A percentile compares a stretch with the other conserved stretches of the same genome.
Evolutionary conservation across 2,888 invertebrate genomes (phyloP).

Genomic region (Drosophila picticornis): DNA sequence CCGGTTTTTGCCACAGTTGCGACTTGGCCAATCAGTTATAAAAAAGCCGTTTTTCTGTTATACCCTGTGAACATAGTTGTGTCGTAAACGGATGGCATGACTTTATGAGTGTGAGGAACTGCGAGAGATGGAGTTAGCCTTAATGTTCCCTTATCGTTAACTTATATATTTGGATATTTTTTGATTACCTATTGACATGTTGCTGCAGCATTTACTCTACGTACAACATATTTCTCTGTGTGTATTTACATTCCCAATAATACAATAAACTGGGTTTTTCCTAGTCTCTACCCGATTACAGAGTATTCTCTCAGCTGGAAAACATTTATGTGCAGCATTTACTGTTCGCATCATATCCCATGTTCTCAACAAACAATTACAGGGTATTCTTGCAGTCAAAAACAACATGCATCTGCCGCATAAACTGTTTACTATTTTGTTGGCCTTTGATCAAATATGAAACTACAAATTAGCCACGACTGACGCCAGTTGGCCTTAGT

Average conservation of each 20-base stretch:
- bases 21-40: slow-evolving; percentile 60
- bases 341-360: not conserved
- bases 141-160: not conserved
- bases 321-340: no score
- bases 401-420: not conserved
- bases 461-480: slow-evolving; percentile 75
- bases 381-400: not conserved
- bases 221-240: not conserved
- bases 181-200: not conserved
- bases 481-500: slow-evolving; percentile 54
- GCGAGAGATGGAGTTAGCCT: not conserved
- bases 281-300: not conserved
- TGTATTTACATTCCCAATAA: not conserved
- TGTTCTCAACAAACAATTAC: not conserved
- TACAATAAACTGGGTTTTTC: not conserved
- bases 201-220: not conserved
- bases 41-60: slow-evolving; percentile 15
- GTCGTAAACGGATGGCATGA: rapidly evolving
- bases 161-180: not conserved
- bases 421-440: slow-evolving; percentile 37
- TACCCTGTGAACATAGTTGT: slow-evolving; percentile 24
- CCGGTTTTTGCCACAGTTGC: slow-evolving; percentile 32
- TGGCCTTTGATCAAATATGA: slow-evolving; percentile 81
- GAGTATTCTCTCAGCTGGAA: no score
- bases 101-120: rapidly evolving